Conservation (phyloP, 1,140 invertebrate genomes). For the Batillaria attramentaria region DNA sequence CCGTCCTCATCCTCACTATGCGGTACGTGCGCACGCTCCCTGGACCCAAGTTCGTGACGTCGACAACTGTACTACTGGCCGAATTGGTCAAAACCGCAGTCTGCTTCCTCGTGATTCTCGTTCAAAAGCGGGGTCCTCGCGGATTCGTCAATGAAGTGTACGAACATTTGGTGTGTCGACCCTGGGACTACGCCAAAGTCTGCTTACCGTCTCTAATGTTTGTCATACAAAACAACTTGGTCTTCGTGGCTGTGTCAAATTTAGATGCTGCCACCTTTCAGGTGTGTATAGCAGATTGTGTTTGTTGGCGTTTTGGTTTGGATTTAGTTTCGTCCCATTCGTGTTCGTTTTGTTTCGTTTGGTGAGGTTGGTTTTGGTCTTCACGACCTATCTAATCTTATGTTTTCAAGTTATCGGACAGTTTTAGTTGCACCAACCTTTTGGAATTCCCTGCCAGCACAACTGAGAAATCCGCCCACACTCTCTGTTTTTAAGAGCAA, state of each 20-base stretch:
- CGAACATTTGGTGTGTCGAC: slow-evolving; percentile 84
- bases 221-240: slow-evolving; percentile 96
- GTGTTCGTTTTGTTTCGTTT: too few relatives aligned
- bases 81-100: slow-evolving; percentile 93
- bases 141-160: slow-evolving; percentile 61
- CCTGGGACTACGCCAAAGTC: slow-evolving; percentile 83
- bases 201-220: slow-evolving; percentile 96
- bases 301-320: too few relatives aligned
- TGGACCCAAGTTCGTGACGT: slow-evolving; percentile 92
- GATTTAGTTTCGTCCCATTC: too few relatives aligned
- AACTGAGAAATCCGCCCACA: too few relatives aligned
- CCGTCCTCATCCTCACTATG: slow-evolving; percentile 93
- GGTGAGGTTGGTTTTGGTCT: too few relatives aligned
- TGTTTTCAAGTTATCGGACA: too few relatives aligned
- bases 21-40: slow-evolving; percentile 89
- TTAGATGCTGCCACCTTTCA: slow-evolving; percentile 99
- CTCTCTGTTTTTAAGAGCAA: too few relatives aligned
- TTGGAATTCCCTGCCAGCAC: too few relatives aligned
- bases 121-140: slow-evolving; percentile 36
- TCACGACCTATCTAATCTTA: too few relatives aligned
- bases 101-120: slow-evolving; percentile 72
- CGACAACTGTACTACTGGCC: slow-evolving; percentile 96
- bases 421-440: too few relatives aligned
- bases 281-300: too few relatives aligned
- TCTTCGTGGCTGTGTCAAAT: slow-evolving; percentile 97